Conservation (phyloP, 2,888 invertebrate species). For the Orgyia antiqua region DNA sequence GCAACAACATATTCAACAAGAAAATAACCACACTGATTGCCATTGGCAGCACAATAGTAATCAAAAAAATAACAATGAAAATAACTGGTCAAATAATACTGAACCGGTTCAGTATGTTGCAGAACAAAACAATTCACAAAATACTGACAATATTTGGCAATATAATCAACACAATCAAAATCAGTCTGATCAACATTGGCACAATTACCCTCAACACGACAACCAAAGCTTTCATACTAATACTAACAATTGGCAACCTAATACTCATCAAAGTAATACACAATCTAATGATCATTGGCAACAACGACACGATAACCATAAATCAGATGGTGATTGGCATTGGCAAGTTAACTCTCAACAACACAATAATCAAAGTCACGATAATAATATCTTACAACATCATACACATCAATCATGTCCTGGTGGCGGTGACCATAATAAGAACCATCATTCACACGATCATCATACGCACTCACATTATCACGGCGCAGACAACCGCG, state of each 20-base stretch:
- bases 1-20: conserved; percentile 16
- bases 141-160: too few species aligned
- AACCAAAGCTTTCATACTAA: too few species aligned
- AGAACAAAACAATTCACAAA: too few species aligned
- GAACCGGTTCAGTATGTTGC: too few species aligned
- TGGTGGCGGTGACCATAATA: not conserved
- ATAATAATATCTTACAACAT: too few species aligned
- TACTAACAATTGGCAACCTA: conserved; percentile 10
- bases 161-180: too few species aligned
- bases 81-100: too few species aligned
- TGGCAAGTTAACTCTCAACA: conserved; percentile 14
- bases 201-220: too few species aligned
- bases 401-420: too few species aligned
- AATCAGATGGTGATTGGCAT: conserved; percentile 8
- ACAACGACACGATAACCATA: not conserved
- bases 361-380: conserved; percentile 13
- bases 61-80: too few species aligned
- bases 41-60: too few species aligned
- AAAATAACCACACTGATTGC: conserved; percentile 15
- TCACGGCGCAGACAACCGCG: conserved; percentile 2
- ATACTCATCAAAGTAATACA: conserved; percentile 4
- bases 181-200: too few species aligned
- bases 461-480: conserved; percentile 7
- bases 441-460: conserved; percentile 1
- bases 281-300: conserved; percentile 3